Conservation (phyloP, 35 echinoderm and acorn worm species). For the Heliocidaris erythrogramma region DNA sequence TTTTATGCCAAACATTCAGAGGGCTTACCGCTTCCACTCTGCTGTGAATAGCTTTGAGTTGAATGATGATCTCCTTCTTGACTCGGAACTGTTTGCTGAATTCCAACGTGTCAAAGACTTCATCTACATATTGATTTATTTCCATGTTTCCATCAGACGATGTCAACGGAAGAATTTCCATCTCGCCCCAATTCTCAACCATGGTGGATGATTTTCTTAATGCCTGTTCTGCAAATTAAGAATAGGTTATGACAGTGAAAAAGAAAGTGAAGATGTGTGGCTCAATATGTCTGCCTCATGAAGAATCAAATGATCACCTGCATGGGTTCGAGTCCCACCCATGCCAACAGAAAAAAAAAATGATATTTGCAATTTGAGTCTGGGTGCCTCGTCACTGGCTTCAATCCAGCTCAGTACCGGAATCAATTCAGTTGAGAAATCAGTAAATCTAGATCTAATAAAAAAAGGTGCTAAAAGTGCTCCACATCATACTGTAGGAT, state of each 20-base stretch:
- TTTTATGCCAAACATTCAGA: no score
- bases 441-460: no score
- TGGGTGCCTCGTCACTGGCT: no score
- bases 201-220: not conserved
- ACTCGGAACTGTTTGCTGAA: slow-evolving; percentile 60
- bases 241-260: not conserved
- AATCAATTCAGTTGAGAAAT: no score
- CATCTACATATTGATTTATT: slow-evolving; percentile 46
- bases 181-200: not conserved
- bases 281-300: no score
- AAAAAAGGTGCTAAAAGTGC: no score
- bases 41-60: slow-evolving; percentile 70
- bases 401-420: no score
- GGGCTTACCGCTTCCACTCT: slow-evolving; percentile 65
- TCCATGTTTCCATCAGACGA: slow-evolving; percentile 43
- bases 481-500: no score
- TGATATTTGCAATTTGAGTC: no score
- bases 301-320: no score
- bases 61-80: slow-evolving; percentile 69
- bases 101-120: slow-evolving; percentile 59
- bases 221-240: not conserved
- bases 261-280: not conserved
- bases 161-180: not conserved
- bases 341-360: no score
- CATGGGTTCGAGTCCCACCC: no score